Conservation (phyloP, 2,888 invertebrate species). For the Lucinisca nassula region DNA sequence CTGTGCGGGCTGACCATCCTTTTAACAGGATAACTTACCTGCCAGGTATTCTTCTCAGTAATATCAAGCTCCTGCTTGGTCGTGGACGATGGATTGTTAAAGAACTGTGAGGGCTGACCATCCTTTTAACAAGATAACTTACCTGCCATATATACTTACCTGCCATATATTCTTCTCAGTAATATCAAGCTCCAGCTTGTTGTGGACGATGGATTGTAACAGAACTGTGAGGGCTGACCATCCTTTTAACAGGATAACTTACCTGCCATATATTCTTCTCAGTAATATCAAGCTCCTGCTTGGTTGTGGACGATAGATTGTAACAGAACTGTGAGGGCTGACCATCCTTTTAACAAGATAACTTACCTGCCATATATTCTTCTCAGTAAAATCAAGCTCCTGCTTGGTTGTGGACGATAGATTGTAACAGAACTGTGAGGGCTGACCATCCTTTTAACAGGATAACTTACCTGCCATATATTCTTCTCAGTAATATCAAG, state of each 20-base stretch:
- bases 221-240: no score
- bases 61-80: conserved; percentile 88
- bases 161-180: no score
- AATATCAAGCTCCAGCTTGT: no score
- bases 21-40: no score
- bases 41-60: conserved; percentile 92
- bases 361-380: conserved; percentile 92
- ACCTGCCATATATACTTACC: no score
- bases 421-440: conserved; percentile 93
- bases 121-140: no score
- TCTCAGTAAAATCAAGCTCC: conserved; percentile 90
- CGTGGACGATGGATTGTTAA: conserved; percentile 92
- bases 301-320: conserved; percentile 91
- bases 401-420: conserved; percentile 90
- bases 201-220: no score
- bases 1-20: no score
- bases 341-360: no score
- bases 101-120: conserved; percentile 93
- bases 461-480: conserved; percentile 92
- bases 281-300: conserved; percentile 88
- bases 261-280: conserved; percentile 93
- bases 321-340: conserved; percentile 93
- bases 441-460: no score
- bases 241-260: no score
- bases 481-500: conserved; percentile 90